phyloP scores from a whole-genome alignment of 2,113 vertebrate genomes.

The Cercocebus atys region DNA sequence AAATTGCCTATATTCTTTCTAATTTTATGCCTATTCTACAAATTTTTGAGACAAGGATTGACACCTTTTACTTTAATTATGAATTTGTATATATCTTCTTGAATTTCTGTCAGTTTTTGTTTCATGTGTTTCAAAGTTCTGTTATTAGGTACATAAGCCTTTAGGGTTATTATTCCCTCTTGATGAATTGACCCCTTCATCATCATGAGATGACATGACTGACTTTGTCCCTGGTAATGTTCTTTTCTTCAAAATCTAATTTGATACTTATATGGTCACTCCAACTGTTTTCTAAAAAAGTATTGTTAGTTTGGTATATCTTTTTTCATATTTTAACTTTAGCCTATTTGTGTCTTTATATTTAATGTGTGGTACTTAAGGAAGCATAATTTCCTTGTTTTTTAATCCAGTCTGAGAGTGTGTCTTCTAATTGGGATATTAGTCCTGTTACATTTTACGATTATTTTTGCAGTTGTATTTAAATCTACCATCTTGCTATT shows the following conservation, averaged over 20 bases:
- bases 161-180: neutral
- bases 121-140: neutral
- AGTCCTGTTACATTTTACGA: neutral
- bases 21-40: neutral
- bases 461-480: neutral
- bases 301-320: neutral
- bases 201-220: neutral
- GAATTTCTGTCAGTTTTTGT: neutral
- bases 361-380: neutral
- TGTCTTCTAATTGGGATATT: neutral
- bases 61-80: neutral
- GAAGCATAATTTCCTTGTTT: neutral
- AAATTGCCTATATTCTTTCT: neutral
- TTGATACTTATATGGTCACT: neutral
- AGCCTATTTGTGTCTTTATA: neutral
- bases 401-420: neutral
- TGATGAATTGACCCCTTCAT: neutral
- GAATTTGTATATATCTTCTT: neutral
- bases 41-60: neutral
- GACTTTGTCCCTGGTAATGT: neutral
- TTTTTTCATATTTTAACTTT: neutral
- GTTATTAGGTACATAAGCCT: neutral
- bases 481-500: neutral
- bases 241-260: neutral
- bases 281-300: neutral